Percentiles rank a stretch among this genome's conserved stretches.
phyloP scores from a whole-genome alignment of 2,113 vertebrate species.

The Rattus rattus region DNA sequence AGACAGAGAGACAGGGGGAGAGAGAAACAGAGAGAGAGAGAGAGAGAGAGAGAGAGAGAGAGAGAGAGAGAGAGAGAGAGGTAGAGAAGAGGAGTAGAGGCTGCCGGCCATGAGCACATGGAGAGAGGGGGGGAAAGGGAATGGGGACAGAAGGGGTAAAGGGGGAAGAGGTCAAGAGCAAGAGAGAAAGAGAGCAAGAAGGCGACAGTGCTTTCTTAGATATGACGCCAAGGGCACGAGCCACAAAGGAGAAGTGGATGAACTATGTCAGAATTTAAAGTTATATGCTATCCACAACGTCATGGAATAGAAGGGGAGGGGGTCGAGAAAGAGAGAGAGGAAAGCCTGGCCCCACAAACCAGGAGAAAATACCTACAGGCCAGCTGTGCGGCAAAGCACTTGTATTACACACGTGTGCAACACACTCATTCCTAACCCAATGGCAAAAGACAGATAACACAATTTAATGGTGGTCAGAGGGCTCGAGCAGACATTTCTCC shows the following conservation, averaged over 20 bases:
- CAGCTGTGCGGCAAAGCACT: neutral
- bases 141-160: too few species aligned
- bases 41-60: too few species aligned
- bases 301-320: neutral
- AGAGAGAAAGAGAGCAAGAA: too few species aligned
- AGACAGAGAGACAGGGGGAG: too few species aligned
- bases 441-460: neutral
- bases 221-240: neutral
- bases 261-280: neutral
- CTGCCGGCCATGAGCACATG: too few species aligned
- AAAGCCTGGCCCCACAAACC: neutral
- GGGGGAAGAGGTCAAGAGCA: too few species aligned
- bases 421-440: neutral
- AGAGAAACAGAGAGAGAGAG: too few species aligned
- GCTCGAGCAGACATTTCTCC: neutral
- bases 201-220: too few species aligned
- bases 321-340: accelerated
- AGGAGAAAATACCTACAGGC: neutral
- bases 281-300: too few species aligned
- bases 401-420: neutral
- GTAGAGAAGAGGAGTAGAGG: too few species aligned
- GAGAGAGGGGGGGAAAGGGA: too few species aligned
- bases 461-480: neutral
- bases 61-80: too few species aligned
- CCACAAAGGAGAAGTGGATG: neutral